These are phyloP conservation scores for Elgaria multicarinata DNA, from an alignment of 2,113 vertebrate species.

Conservation along the genomic window DNA sequence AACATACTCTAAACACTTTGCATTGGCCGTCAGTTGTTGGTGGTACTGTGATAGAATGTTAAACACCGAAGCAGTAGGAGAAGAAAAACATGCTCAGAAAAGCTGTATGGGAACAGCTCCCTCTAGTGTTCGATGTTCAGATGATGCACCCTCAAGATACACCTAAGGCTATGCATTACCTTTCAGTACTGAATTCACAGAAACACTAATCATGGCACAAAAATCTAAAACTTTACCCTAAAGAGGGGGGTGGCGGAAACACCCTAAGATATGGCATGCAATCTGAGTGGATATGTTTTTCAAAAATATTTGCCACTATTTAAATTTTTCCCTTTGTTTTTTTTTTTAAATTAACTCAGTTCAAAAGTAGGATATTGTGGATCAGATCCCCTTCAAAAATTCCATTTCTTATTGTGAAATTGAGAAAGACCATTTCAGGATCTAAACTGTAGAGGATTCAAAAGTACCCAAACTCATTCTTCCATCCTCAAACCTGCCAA, in stretches of 20 bases:
- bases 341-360: background rate
- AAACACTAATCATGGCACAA: background rate
- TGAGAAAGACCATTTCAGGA: background rate
- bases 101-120: slow-evolving; percentile 23
- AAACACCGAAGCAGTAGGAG: background rate
- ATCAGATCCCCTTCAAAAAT: background rate
- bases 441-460: background rate
- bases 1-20: background rate
- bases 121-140: slow-evolving; percentile 8
- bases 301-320: background rate
- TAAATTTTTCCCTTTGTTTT: background rate
- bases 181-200: background rate
- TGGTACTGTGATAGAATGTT: background rate
- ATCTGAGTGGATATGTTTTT: background rate
- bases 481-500: background rate
- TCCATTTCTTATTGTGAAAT: background rate
- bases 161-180: background rate
- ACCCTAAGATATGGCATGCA: background rate
- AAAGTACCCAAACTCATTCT: background rate
- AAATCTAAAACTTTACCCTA: background rate
- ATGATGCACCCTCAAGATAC: background rate
- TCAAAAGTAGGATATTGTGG: background rate
- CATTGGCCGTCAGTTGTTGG: background rate
- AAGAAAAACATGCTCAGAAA: background rate
- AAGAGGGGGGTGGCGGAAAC: no score